Evolutionary conservation across 2,113 vertebrate species (phyloP), one percentile per base, ranked within the genome.

Genomic region (Tupaia chinensis): DNA sequence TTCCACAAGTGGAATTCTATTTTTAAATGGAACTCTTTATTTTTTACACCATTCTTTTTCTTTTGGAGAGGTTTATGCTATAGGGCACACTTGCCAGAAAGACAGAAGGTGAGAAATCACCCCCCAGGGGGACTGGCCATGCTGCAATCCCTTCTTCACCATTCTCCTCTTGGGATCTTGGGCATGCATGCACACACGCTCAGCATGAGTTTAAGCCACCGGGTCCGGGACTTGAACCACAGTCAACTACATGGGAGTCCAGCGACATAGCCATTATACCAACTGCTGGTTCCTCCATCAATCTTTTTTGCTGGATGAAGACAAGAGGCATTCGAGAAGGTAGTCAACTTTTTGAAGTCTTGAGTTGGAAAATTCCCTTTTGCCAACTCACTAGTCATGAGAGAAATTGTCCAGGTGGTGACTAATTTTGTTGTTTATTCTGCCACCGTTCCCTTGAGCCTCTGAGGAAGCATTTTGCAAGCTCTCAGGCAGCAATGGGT

Each of bases 331-430:
- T 54, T 76, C 54, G 54, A 78, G 78, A 61, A 6, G 95, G 54
- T 14, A 22, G 19, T 27, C 94, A 34, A 29, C 61, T 88, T 86
- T 98, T 97, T 84, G 74, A 97, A 94, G 74, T 93, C 96, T 54
- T 20, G 81, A 94, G 66, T 82, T 96, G 98, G 97, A 98, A 97
- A 97, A 83, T 89, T 93, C 68, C 91, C n/a, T 54, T 96, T 97
- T 97, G 97, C 97, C 97, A 97, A 87, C 66, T 53, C 54, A 1
- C 95, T 97, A 73, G 95, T 98, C 97, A 97, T 69, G 96, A 78
- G 63, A 63, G 61, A 77, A 93, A 93, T 78, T 19, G n/a, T 96
- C 93, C 66, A 97, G 94, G 74, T 29, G 0, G 78, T 95, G 97
- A 95, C 95, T 94, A 73, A 93, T 44, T 95, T 95, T 79, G 69